These are phyloP conservation scores for Strigops habroptila DNA, from an alignment of 2,113 vertebrate species.

Conservation along the genomic window DNA sequence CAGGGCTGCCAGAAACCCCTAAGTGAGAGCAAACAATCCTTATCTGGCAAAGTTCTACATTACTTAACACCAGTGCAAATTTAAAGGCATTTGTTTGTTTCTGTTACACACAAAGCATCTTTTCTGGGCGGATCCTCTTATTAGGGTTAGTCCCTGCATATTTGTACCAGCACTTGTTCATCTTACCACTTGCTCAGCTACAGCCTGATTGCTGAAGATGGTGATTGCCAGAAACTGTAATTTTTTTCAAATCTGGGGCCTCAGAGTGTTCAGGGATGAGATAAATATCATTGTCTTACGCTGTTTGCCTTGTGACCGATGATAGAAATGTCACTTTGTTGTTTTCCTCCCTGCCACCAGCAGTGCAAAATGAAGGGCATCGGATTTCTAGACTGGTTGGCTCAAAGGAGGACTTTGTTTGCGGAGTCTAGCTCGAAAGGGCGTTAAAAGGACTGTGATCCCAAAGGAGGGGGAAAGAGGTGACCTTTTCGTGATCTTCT, in stretches of 20 bases:
- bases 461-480: background rate
- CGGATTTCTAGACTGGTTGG: constrained; percentile 15
- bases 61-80: constrained; percentile 18
- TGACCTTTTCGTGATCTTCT: constrained; percentile 7
- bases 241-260: background rate
- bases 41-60: background rate
- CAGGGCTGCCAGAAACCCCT: constrained; percentile 23
- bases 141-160: background rate
- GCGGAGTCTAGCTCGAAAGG: background rate
- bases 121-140: background rate
- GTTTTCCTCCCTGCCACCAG: constrained; percentile 17
- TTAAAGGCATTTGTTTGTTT: constrained; percentile 40
- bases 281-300: constrained; percentile 8
- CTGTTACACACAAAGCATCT: background rate
- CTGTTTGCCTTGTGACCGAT: background rate
- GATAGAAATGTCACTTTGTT: constrained; percentile 29
- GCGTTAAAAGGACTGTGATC: constrained; percentile 9
- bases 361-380: constrained; percentile 13
- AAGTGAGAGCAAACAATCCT: constrained; percentile 39
- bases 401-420: constrained; percentile 54
- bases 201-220: background rate
- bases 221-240: background rate
- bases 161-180: constrained; percentile 10
- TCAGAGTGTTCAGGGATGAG: background rate
- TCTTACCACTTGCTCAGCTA: background rate